Base-by-base conservation (phyloP, 2,888 invertebrate genomes). In the Morpho deidamia region DNA sequence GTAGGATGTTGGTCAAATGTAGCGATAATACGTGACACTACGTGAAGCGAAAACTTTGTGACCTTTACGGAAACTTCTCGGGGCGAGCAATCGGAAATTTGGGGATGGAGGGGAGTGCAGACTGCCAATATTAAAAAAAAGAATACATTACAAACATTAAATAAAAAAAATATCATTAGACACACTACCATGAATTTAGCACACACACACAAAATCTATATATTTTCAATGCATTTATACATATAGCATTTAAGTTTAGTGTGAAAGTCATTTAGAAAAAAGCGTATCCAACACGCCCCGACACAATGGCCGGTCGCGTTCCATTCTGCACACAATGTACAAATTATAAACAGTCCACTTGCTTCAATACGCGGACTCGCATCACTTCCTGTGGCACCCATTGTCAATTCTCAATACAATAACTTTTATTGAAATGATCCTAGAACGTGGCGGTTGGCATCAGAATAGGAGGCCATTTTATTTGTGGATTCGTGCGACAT, bases 261-360 rank as follows among this genome's bases (percentile, higher is more conserved):
- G 73, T 76, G 75, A 83, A 83, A 81, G 77, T 78, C 81, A 82
- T 87, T 86, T 85, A 84, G 76, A 75, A 76, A 72, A 72, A 76
- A 71, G 70, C 67, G 69, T 74, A 79, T 74, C 72, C 72, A 69
- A 70, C 73, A 70, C 70, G 68, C 68, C 62, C 55, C 63, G 49
- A 62, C 67, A 69, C 85, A 87, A 87, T 78, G 55, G 75, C 68
- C 72, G 77, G 78, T 74, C 83, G 81, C 83, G 81, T 79, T 81
- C 78, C 78, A 78, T 81, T 80, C 77, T 65, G 68, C 59, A 67
- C 72, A 88, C 87, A 89, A 88, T 85, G 78, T 71, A 83, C 87
- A 84, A 87, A 89, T 89, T 88, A 88, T 89, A 87, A 87, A 87
- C 89, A 89, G 84, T 83, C 81, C 86, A 87, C 87, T 88, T 85